Evolutionary conservation across 37 sponge, comb jelly and placozoan genomes (phyloP).

Genomic region (Beroe ovata): DNA sequence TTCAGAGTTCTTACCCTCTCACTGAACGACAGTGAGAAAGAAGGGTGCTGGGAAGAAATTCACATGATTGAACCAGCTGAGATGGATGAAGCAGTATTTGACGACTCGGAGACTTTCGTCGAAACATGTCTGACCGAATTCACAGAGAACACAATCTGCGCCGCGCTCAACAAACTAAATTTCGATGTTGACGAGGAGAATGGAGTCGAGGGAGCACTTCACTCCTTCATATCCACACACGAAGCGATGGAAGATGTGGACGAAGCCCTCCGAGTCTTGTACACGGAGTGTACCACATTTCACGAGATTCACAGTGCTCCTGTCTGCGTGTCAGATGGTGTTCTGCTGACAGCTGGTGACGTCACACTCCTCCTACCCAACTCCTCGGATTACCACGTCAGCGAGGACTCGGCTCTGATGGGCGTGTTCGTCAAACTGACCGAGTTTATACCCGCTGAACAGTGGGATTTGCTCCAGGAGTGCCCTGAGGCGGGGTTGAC

Average conservation of each 20-base stretch:
- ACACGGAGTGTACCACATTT: constrained; percentile 40
- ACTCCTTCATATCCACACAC: constrained; percentile 48
- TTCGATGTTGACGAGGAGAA: constrained; percentile 1
- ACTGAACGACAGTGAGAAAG: background rate
- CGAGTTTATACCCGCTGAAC: constrained; percentile 22
- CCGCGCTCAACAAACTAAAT: constrained; percentile 34
- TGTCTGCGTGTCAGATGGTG: constrained; percentile 26
- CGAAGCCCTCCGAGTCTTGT: background rate
- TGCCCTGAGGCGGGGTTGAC: background rate
- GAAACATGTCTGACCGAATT: constrained; percentile 25
- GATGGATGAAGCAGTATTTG: constrained; percentile 10
- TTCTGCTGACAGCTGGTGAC: constrained; percentile 22
- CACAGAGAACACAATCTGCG: constrained; percentile 44
- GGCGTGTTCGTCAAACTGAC: constrained; percentile 9
- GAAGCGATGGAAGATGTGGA: constrained; percentile 49
- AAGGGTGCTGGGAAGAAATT: constrained; percentile 41
- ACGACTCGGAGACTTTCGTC: background rate
- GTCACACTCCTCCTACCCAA: constrained; percentile 53
- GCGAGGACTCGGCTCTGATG: constrained; percentile 16
- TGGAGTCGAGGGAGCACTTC: background rate
- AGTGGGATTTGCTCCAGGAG: constrained; percentile 20
- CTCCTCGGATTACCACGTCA: constrained; percentile 28
- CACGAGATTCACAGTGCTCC: constrained; percentile 14
- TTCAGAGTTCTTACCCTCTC: constrained; percentile 8
- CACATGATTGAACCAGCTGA: constrained; percentile 57